Conservation (phyloP, 2,888 invertebrate species). For the Phortica okadai region DNA sequence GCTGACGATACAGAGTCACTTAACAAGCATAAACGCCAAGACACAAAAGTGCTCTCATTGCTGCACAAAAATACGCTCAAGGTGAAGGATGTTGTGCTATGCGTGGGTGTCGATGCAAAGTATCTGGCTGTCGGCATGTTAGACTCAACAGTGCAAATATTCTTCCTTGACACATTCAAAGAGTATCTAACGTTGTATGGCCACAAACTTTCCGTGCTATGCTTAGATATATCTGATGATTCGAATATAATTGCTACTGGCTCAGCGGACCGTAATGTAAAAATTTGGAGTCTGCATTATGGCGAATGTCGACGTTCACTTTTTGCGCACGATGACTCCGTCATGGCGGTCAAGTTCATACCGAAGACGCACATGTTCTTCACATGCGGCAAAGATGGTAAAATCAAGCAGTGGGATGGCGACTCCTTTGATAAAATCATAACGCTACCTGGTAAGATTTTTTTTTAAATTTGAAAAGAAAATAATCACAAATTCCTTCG, state of each 20-base stretch:
- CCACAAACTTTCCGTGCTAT: conserved; percentile 95
- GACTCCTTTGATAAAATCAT: conserved; percentile 93
- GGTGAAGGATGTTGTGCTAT: conserved; percentile 91
- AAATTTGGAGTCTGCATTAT: conserved; percentile 99
- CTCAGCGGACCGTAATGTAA: conserved; percentile 95
- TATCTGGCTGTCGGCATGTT: conserved; percentile 93
- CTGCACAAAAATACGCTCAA: conserved; percentile 89
- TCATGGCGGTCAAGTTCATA: conserved; percentile 92
- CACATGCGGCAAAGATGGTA: conserved; percentile 94
- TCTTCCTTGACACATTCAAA: conserved; percentile 96
- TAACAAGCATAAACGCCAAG: background rate
- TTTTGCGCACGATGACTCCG: conserved; percentile 97
- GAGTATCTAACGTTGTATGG: conserved; percentile 97
- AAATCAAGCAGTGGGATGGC: conserved; percentile 97
- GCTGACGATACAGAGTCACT: conserved; percentile 81
- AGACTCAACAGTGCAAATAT: conserved; percentile 96
- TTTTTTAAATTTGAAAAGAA: background rate
- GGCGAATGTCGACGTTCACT: conserved; percentile 98
- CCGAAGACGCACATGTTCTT: conserved; percentile 95
- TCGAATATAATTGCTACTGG: conserved; percentile 93
- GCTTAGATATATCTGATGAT: conserved; percentile 95
- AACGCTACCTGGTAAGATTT: conserved; percentile 81
- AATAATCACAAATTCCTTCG: background rate
- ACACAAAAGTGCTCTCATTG: conserved; percentile 82
- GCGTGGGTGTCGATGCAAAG: conserved; percentile 88